Base-by-base conservation (phyloP, 2,888 invertebrate species). In the Cryptocheilus praepositus region DNA sequence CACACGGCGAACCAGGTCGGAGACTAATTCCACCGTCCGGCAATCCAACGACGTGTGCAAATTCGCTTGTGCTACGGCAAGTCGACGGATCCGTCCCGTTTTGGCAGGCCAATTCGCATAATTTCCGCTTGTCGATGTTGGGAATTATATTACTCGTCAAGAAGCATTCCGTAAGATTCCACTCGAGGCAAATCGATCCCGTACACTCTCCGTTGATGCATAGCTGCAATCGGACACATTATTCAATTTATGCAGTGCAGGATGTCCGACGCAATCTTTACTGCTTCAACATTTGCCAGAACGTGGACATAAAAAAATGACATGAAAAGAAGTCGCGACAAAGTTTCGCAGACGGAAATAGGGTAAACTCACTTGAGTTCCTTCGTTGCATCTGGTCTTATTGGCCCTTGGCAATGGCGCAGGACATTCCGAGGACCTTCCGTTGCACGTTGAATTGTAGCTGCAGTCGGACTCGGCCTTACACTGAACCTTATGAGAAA, bases 101-200 rank as follows among this genome's bases (percentile, higher is more conserved):
- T 90, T 96, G 96, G 89, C 99, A 99, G n/a, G 99, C 98, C 74
- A 99, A 92, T 89, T 98, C 98, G 90, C 99, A 99, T 64, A 99
- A 91, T 85, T 95, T 93, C 72, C 96, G 91, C 81, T 96, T 94
- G 89, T 96, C 93, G 64, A 94, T 94, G 71, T 94, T 94, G 65
- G 93, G 92, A 79, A 92, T 92, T 58, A 94, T 93, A 76, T 92
- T 92, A 36, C 95, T 95, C 7, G 97, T 96, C 60, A 98, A 92
- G 90, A 98, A 99, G 88, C 99, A 99, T 88, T 98, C 98, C 61
- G 94, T 93, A 91, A 99, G 93, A 87, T 95, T 95, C 94, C 98
- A 98, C 84, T 95, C 94, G 70, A 97, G 91, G 89, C 99, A 99
- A 83, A 99, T 98, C 0, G 98, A 98, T 54, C 97, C 98, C 54